Base-by-base conservation (phyloP, 2,888 invertebrate genomes). In the Miltochrista miniata region DNA sequence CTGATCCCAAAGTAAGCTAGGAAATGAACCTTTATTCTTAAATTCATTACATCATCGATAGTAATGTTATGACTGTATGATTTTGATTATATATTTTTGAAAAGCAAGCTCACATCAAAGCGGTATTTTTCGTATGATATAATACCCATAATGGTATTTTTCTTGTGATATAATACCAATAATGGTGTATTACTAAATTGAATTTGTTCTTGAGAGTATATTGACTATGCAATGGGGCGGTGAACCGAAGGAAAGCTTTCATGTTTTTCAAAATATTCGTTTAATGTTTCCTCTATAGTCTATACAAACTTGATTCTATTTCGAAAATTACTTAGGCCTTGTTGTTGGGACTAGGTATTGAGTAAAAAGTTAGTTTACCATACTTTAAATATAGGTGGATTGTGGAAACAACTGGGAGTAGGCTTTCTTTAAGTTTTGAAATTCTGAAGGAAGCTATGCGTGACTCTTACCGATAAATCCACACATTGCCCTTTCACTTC, bases 151-250 rank as follows among this genome's bases (percentile, higher is more conserved):
- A 72, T 67, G 61, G 64, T 30, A 64, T 46, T 76, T 74, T 81
- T 66, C 72, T 73, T 72, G 69, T 53, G 54, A 52, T 68, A 68
- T 67, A 24, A 24, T 60, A 42, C 57, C 63, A 71, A 75, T 76
- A 76, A 72, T 67, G 61, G 64, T 30, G 65, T 46, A 75, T 74
- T 76, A 78, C 64, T 61, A 72, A 78, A 84, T 84, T 82, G 80
- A 79, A 81, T 83, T 79, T 76, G 57, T 64, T 60, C 18, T 24
- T 76, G 63, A 68, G 46, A 31, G 49, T 12, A n/a, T n/a, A n/a
- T n/a, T n/a, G n/a, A n/a, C n/a, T n/a, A 44, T 45, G 38, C 52
- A 66, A 56, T 54, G 48, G 12, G 5, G 13, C 1, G 29, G 0
- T 24, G 18, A 4, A 24, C 18, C 2, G 3, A 24, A 15, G 11